A percentile compares a stretch with the other conserved stretches of the same genome.
Evolutionary conservation across 2,888 invertebrate species (phyloP).

Genomic region (Leucophenga montana): DNA sequence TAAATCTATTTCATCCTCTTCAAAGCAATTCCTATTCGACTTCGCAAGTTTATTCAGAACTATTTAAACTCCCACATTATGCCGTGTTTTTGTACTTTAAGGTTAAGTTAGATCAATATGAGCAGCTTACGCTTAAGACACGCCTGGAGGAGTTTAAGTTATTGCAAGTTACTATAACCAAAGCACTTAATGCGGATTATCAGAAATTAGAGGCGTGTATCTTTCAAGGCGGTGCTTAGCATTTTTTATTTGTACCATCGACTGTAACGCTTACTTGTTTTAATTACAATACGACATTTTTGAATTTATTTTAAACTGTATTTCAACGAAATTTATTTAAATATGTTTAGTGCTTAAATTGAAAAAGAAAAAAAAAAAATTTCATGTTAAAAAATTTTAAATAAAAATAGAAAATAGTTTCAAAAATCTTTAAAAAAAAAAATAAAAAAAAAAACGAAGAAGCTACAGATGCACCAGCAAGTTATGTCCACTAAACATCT

Average conservation of each 20-base stretch:
- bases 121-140: background rate
- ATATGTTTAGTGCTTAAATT: background rate
- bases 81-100: background rate
- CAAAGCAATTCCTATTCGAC: too few relatives aligned
- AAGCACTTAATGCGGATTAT: background rate
- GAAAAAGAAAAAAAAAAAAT: background rate
- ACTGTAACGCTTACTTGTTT: too few relatives aligned
- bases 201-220: background rate
- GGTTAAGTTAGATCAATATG: background rate
- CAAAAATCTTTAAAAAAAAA: background rate
- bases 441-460: background rate
- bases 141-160: background rate
- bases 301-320: background rate
- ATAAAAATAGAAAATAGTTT: background rate
- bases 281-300: too few relatives aligned
- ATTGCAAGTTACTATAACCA: background rate
- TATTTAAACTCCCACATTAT: background rate
- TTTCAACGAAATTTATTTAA: background rate
- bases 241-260: background rate
- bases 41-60: too few relatives aligned
- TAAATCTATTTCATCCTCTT: too few relatives aligned
- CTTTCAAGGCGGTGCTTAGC: background rate
- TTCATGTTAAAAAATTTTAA: too few relatives aligned
- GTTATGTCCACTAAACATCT: constrained; percentile 13
- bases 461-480: background rate